Evolutionary conservation across 2,888 invertebrate genomes (phyloP).

Genomic region (Rutpela maculata): DNA sequence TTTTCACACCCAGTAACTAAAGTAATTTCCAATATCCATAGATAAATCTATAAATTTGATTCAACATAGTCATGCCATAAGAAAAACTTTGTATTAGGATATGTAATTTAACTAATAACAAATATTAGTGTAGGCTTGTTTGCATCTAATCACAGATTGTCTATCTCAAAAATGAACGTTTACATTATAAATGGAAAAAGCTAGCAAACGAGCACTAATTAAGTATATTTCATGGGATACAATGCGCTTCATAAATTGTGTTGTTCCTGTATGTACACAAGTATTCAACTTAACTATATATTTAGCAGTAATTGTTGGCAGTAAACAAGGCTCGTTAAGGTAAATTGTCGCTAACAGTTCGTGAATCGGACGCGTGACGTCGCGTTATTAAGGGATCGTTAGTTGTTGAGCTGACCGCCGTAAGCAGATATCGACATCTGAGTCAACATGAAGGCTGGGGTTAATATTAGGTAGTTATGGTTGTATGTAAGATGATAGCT

Average conservation of each 20-base stretch:
- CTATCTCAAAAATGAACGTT: not conserved
- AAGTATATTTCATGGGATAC: slow-evolving; percentile 5
- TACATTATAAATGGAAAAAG: slow-evolving; percentile 21
- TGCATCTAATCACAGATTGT: not conserved
- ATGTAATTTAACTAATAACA: not conserved
- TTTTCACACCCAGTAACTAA: too few species aligned
- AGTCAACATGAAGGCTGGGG: slow-evolving; percentile 40
- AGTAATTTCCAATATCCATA: too few species aligned
- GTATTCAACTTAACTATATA: slow-evolving; percentile 49
- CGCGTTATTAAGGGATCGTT: slow-evolving; percentile 67
- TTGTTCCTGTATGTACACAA: slow-evolving; percentile 27
- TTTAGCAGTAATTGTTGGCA: slow-evolving; percentile 67
- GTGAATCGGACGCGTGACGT: slow-evolving; percentile 70
- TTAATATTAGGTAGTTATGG: slow-evolving; percentile 21
- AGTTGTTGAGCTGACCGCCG: slow-evolving; percentile 61
- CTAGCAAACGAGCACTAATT: slow-evolving; percentile 9
- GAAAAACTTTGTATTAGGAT: not conserved
- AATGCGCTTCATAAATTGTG: slow-evolving; percentile 23
- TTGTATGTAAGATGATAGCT: slow-evolving; percentile 32
- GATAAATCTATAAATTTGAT: too few species aligned
- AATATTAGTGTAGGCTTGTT: not conserved
- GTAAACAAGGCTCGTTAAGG: slow-evolving; percentile 71
- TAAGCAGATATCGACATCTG: slow-evolving; percentile 53
- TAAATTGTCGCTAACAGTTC: slow-evolving; percentile 71
- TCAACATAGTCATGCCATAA: too few species aligned